Conservation (phyloP, 64 coral and sea anemone species). For the Montipora foliosa region DNA sequence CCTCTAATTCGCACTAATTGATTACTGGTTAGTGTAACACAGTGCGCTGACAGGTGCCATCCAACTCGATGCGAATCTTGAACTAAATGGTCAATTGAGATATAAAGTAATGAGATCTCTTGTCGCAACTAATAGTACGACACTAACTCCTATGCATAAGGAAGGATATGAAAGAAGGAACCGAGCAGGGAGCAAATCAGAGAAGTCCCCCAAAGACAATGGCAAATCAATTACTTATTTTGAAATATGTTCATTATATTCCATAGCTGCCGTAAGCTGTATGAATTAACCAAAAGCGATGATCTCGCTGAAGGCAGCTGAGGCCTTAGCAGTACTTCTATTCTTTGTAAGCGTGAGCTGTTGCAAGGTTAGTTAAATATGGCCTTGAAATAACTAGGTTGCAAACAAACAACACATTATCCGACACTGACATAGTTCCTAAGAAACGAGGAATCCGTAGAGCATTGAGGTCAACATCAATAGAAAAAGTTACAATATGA, state of each 20-base stretch:
- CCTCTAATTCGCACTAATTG: neutral
- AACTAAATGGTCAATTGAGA: too few species aligned
- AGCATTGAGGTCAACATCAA: too few species aligned
- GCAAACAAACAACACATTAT: neutral
- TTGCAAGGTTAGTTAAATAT: conserved; percentile 1
- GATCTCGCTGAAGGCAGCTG: neutral
- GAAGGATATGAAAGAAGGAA: neutral
- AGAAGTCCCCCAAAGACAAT: neutral
- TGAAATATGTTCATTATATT: neutral
- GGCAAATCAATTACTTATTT: neutral
- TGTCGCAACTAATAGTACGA: too few species aligned
- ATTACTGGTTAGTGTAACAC: neutral
- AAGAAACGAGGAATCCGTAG: too few species aligned
- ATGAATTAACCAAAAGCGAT: conserved; percentile 8
- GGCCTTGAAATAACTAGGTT: neutral
- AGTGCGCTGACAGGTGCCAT: neutral
- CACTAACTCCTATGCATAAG: neutral
- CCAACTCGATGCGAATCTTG: neutral
- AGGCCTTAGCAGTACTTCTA: neutral
- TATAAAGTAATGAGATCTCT: too few species aligned
- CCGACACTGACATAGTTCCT: too few species aligned
- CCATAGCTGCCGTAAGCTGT: neutral
- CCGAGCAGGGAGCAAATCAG: neutral
- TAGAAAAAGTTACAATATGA: too few species aligned
- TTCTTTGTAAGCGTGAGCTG: neutral